Evolutionary conservation across 2,888 invertebrate species (phyloP), one percentile per base, ranked within the genome.

Genomic region (Drepanosiphum platanoidis): DNA sequence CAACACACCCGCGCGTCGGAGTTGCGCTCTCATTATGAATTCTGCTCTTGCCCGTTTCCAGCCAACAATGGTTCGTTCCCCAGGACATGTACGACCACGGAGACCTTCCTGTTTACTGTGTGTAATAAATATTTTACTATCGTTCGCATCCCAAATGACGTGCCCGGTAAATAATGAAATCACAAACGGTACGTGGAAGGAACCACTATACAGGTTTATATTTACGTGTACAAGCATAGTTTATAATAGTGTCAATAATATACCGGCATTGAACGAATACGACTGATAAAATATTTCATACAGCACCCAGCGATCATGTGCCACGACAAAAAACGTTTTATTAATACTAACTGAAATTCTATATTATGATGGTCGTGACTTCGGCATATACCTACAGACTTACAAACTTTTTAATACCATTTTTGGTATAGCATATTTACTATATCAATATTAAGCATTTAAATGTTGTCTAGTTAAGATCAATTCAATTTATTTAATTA

Each of bases 31-130:
- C 83, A 84, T 84, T 84, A 84, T 46, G 75, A 84, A 84, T 84
- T 84, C 83, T 84, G 83, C 75, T 84, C 83, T 84, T 75, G 83
- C 83, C 83, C 75, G 75, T 84, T 75, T 75, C 52, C 68, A 27
- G 68, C 83, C 83, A 75, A 84, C 83, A 84, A 84, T 84, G 83
- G 83, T 84, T 75, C 68, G 36, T 84, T 84, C 68, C 13, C 75
- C 82, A 8, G 75, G 74, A 83, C 83, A 74, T 83, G 74, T 83
- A 74, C 83, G 66, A 75, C 66, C 83, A 64, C 34, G 39, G 30
- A 83, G 64, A 74, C 83, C 83, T 84, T 84, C 83, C 83, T 84
- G 64, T 84, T 84, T 58, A 81, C 71, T 58, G 39, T 58, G 52
- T 71, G 58, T 81, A 81, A 81, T 81, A 81, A 81, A 81, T 58